Conservation (phyloP, 1,140 invertebrate species). For the Mercenaria mercenaria region DNA sequence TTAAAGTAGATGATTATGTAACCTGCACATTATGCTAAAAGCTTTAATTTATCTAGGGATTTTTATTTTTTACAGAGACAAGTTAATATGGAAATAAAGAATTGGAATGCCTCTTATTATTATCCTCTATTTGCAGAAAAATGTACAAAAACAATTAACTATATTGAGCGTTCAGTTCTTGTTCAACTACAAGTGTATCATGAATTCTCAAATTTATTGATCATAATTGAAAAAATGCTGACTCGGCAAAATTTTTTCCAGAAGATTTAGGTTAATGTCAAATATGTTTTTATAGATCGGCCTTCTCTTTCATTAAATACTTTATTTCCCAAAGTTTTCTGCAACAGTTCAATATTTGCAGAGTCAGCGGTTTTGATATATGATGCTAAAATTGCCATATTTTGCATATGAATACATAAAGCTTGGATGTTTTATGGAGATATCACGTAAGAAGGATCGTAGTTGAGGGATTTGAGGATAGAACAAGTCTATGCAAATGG, state of each 20-base stretch:
- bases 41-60: neutral
- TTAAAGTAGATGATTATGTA: too few relatives aligned
- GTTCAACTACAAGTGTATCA: neutral
- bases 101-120: neutral
- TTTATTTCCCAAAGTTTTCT: neutral
- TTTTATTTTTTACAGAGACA: neutral
- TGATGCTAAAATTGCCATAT: constrained; percentile 29
- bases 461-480: constrained; percentile 38
- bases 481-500: constrained; percentile 53
- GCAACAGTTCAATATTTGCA: constrained; percentile 41
- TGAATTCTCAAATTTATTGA: constrained; percentile 27
- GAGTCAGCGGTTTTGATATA: constrained; percentile 41
- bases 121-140: neutral
- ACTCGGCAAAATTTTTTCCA: neutral
- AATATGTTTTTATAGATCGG: neutral
- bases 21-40: neutral
- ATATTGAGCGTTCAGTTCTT: neutral
- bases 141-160: neutral
- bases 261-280: constrained; percentile 31
- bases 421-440: constrained; percentile 37
- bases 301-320: neutral
- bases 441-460: constrained; percentile 32
- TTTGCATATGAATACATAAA: constrained; percentile 57
- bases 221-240: constrained; percentile 30
- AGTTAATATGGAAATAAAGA: neutral